phyloP scores from a whole-genome alignment of 53 echinoderm and acorn worm genomes.

The Luidia sarsii region DNA sequence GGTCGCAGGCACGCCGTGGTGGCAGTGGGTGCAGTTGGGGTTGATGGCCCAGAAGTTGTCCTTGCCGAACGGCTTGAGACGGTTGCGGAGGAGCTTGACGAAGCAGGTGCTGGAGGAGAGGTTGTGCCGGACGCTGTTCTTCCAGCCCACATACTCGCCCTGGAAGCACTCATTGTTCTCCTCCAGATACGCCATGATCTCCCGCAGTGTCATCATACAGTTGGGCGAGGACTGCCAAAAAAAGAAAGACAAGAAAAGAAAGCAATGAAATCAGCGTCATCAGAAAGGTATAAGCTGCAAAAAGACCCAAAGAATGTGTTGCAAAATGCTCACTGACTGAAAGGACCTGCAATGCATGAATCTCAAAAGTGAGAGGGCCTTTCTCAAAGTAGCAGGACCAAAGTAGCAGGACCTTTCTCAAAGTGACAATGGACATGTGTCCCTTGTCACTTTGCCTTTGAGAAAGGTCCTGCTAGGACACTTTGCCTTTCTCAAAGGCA shows the following conservation, averaged over 20 bases:
- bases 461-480: too few species aligned
- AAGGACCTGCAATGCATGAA: too few species aligned
- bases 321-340: too few species aligned
- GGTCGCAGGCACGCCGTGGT: too few species aligned
- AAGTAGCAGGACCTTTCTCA: too few species aligned
- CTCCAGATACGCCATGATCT: slow-evolving; percentile 30
- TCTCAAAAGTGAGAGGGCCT: too few species aligned
- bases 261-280: neutral
- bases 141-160: slow-evolving; percentile 55
- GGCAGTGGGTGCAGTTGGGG: slow-evolving; percentile 18
- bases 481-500: too few species aligned
- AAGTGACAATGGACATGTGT: too few species aligned
- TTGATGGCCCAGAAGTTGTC: slow-evolving; percentile 68
- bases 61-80: slow-evolving; percentile 40
- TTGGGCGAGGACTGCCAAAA: slow-evolving; percentile 31
- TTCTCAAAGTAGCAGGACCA: too few species aligned
- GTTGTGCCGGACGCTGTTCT: slow-evolving; percentile 66
- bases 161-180: slow-evolving; percentile 47
- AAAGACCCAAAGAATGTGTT: too few species aligned
- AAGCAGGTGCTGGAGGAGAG: slow-evolving; percentile 49
- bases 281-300: too few species aligned
- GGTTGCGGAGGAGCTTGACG: slow-evolving; percentile 47
- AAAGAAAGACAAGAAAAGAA: neutral
- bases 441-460: too few species aligned
- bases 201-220: slow-evolving; percentile 43